Base-by-base conservation (phyloP, 2,888 invertebrate species). In the Cheilosia vernalis region DNA sequence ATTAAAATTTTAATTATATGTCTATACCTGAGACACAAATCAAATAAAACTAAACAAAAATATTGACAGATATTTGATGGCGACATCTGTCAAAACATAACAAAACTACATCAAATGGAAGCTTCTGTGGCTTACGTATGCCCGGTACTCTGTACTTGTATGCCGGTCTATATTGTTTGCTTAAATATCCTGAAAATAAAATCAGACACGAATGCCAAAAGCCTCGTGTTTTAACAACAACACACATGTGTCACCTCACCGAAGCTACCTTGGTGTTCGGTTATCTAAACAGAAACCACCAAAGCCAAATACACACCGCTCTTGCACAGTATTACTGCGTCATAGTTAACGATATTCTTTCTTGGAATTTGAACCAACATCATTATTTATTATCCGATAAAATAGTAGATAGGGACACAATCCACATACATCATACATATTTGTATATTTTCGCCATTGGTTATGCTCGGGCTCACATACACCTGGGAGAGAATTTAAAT, bases 401-500 rank as follows among this genome's bases (percentile, higher is more conserved):
- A 53, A 49, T 37, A 53, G 27, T 21, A 30, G 30, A 30, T 30
- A 30, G 30, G 2, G 9, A 0, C 7, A 30, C 30, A 30, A 2
- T 30, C 30, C 2, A 30, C 9, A 9, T 30, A 44, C 37, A 70
- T 37, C 9, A 9, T 30, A 44, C 37, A 70, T 37, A 13, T 2
- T 37, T 37, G 4, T 3, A 17, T 17, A 47, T 51, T 49, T 60
- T 33, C 49, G 27, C 17, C 60, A 70, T 66, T 40, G 64, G 64
- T 64, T 63, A 21, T 74, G 51, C 24, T 13, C 15, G 21, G 13
- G 64, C 47, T 63, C 21, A 56, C 27, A 56, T 19, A 53, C 19
- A 53, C 56, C 33, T 64, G 27, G 49, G 56, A 74, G 64, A 49
- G 42, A 37, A 33, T 44, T 6, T 73, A 33, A 73, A 73, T 73